Conservation (phyloP, 2,113 vertebrate species). For the Oceanodroma tethys region DNA sequence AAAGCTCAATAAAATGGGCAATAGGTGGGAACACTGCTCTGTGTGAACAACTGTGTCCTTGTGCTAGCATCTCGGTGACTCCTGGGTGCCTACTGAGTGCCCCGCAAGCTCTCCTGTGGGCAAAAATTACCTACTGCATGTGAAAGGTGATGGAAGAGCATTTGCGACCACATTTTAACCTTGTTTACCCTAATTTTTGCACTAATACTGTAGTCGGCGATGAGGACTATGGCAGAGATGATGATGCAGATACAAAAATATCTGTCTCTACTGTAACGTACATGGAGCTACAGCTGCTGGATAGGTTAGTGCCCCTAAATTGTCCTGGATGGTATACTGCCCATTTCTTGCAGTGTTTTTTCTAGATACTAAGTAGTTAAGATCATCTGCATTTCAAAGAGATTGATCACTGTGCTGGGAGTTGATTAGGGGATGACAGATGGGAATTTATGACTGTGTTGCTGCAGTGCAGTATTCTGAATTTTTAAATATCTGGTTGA, state of each 20-base stretch:
- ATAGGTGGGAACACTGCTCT: background rate
- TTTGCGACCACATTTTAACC: background rate
- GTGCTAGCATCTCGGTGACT: background rate
- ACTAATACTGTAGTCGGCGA: background rate
- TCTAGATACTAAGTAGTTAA: background rate
- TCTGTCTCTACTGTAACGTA: background rate
- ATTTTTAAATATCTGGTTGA: conserved; percentile 35
- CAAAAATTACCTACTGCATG: background rate
- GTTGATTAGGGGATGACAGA: conserved; percentile 40
- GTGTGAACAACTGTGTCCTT: background rate
- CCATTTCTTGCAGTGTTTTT: background rate
- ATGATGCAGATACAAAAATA: background rate
- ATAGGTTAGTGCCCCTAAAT: background rate
- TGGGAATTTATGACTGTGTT: background rate
- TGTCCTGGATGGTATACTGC: background rate
- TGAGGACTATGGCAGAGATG: background rate
- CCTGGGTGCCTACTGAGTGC: background rate
- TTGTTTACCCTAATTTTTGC: background rate
- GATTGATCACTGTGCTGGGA: conserved; percentile 3
- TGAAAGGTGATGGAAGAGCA: background rate
- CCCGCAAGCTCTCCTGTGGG: background rate
- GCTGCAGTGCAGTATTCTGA: conserved; percentile 39
- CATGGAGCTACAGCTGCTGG: background rate
- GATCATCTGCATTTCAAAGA: conserved; percentile 14
- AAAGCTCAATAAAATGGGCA: background rate